Evolutionary conservation across 2,888 invertebrate species (phyloP).

Genomic region (Tipula lateralis): DNA sequence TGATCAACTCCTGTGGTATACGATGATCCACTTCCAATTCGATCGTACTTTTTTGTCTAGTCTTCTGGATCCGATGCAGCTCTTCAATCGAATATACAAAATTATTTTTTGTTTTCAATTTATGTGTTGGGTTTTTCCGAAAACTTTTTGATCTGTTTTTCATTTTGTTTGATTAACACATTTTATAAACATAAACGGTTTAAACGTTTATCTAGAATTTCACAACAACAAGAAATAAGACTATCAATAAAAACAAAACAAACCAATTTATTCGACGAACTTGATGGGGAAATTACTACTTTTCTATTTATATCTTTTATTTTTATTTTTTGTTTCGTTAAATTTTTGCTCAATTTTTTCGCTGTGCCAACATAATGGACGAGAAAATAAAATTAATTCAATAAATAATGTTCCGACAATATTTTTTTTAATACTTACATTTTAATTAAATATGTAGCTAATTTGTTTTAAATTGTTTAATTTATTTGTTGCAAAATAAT

Average conservation of each 20-base stretch:
- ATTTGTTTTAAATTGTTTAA: not conserved
- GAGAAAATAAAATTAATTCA: not conserved
- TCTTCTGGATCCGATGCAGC: not conserved
- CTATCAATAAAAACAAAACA: not conserved
- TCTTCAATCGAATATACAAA: not conserved
- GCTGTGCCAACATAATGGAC: not conserved
- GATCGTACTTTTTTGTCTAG: not conserved
- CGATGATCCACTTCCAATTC: not conserved
- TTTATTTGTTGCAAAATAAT: not conserved
- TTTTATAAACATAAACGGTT: slow-evolving; percentile 19
- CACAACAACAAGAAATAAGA: slow-evolving; percentile 11
- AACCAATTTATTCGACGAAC: not conserved
- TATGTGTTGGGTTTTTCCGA: slow-evolving; percentile 19
- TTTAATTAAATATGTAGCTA: not conserved
- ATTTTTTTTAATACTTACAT: not conserved
- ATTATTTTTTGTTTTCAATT: not conserved
- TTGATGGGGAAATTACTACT: not conserved
- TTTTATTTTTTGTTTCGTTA: not conserved
- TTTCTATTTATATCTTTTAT: not conserved
- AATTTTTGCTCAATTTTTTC: not conserved
- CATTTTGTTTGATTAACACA: slow-evolving; percentile 15
- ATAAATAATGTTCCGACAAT: not conserved
- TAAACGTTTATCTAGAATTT: slow-evolving; percentile 6
- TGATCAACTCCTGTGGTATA: not conserved
- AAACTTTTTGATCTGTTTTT: slow-evolving; percentile 6